Base-by-base conservation (phyloP, 2,888 invertebrate genomes). In the Sycophila texana region DNA sequence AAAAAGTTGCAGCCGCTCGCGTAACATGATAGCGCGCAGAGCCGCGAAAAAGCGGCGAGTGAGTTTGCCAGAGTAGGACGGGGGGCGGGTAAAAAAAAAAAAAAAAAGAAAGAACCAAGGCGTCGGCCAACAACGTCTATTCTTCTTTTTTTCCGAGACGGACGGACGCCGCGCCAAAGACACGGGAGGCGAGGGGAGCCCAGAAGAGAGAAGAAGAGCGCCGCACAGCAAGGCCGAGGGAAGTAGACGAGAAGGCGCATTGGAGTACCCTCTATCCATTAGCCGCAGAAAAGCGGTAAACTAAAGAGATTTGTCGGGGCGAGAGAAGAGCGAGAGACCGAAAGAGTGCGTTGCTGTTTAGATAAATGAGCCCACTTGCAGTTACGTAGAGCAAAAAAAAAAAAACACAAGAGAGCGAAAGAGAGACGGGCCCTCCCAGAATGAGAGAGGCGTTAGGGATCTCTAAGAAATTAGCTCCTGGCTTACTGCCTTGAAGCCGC, bases 261-360 rank as follows among this genome's bases (percentile, higher is more conserved):
- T 53, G 73, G 63, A 63, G 30, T n/a, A 53, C 14, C 74, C 66
- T 57, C 58, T 58, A 74, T 58, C 58, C 74, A 74, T 74, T 65
- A 74, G 65, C 55, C 47, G 47, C 57, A 49, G 20, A 65, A 51
- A 74, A 74, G 65, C 57, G 66, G 57, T 57, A 57, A 66, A 66
- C 57, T 74, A 58, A 66, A 65, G 65, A 55, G 65, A 74, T 74
- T 74, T 74, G 74, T 67, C 74, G 67, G 60, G 51, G 51, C 14
- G 65, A 55, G 22, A 39, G 20, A 61, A 39, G 20, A 61, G 60
- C 20, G 55, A 20, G 22, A 57, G 55, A 20, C 22, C 58, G 20
- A 61, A 30, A 73, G 61, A 63, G 53, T 18, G 65, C 39, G 65
- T 66, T 58, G 65, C 53, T 49, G 66, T 47, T 47, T 57, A 26